These are phyloP conservation scores for Lithophane leautieri DNA, from an alignment of 2,888 invertebrate species.

Conservation along the genomic window DNA sequence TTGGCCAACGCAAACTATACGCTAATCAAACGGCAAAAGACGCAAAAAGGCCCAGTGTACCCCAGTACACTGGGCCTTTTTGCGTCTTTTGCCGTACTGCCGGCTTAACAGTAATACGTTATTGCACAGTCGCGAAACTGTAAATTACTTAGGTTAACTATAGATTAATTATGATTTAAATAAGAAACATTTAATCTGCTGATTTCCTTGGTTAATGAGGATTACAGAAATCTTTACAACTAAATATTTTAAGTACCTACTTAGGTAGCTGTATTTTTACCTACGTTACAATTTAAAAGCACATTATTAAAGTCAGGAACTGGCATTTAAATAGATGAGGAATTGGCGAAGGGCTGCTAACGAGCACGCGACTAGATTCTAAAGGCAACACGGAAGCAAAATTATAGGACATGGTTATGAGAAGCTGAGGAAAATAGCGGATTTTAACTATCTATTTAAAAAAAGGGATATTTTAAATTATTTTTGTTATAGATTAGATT, in stretches of 20 bases:
- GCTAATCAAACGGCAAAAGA: no score
- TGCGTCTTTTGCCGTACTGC: no score
- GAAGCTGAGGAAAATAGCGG: not conserved
- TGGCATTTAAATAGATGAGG: slow-evolving; percentile 18
- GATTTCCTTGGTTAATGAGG: not conserved
- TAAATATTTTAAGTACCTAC: not conserved
- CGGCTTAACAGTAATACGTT: not conserved
- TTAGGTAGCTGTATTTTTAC: not conserved
- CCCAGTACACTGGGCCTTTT: no score
- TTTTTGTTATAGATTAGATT: not conserved
- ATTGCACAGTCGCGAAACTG: not conserved
- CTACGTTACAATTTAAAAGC: not conserved
- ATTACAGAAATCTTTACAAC: not conserved
- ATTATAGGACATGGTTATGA: slow-evolving; percentile 27
- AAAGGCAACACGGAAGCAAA: slow-evolving; percentile 35
- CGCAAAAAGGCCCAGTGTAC: no score
- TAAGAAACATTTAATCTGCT: not conserved
- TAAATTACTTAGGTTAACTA: not conserved
- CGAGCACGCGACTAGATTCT: slow-evolving; percentile 40
- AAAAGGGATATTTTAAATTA: not conserved
- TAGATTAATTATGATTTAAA: not conserved
- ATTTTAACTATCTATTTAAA: not conserved
- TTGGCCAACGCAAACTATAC: no score
- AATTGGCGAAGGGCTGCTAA: slow-evolving; percentile 36
- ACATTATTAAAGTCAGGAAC: slow-evolving; percentile 34